phyloP scores from a whole-genome alignment of 2,888 invertebrate species.

The Ophraella communa region DNA sequence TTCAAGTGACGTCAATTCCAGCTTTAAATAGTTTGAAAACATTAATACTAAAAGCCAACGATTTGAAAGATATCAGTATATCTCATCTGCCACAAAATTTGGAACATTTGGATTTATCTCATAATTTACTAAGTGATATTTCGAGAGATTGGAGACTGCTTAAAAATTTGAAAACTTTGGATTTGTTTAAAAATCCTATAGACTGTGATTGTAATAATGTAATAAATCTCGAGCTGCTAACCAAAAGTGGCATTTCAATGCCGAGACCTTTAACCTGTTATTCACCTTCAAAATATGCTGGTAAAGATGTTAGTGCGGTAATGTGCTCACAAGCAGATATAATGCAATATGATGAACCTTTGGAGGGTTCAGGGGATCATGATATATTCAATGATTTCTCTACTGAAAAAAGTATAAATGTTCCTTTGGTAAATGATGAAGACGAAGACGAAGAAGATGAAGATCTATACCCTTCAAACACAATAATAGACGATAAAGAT shows the following conservation, averaged over 20 bases:
- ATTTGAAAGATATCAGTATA: constrained; percentile 49
- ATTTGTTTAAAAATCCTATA: constrained; percentile 72
- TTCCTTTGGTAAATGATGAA: constrained; percentile 37
- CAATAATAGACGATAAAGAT: constrained; percentile 36
- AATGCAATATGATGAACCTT: constrained; percentile 49
- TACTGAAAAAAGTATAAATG: constrained; percentile 14
- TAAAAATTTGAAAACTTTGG: constrained; percentile 66
- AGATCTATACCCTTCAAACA: constrained; percentile 34
- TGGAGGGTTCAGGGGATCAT: constrained; percentile 47
- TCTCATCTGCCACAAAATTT: constrained; percentile 52
- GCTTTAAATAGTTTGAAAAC: constrained; percentile 50
- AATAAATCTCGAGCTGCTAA: constrained; percentile 67
- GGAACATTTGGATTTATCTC: constrained; percentile 66
- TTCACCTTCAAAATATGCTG: constrained; percentile 48
- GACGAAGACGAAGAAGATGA: constrained; percentile 38
- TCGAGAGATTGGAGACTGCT: constrained; percentile 64
- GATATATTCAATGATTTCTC: constrained; percentile 37
- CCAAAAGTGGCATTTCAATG: constrained; percentile 47
- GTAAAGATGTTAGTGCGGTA: constrained; percentile 45
- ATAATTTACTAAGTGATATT: constrained; percentile 67
- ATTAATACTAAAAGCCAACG: constrained; percentile 51
- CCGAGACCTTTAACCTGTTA: constrained; percentile 51
- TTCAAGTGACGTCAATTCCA: constrained; percentile 43
- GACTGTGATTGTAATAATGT: constrained; percentile 75
- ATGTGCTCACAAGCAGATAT: constrained; percentile 45